A percentile compares a stretch with the other conserved stretches of the same genome.
Evolutionary conservation across 2,888 invertebrate species (phyloP).

Genomic region (Rotaria socialis): DNA sequence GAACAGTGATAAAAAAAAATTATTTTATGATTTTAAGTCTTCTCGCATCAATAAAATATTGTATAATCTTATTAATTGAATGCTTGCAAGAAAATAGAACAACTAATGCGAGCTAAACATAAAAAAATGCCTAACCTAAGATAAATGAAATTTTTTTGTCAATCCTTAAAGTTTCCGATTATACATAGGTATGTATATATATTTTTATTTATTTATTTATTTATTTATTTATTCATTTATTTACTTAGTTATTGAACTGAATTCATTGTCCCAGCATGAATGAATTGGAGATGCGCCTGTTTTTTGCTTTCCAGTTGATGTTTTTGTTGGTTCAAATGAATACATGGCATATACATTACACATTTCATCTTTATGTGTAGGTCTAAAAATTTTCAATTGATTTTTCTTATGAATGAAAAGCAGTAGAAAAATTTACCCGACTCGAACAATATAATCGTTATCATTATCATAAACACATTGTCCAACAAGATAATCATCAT

Average conservation of each 20-base stretch:
- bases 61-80: too few species aligned
- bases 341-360: constrained; percentile 61
- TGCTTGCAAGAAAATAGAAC: too few species aligned
- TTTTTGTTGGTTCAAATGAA: constrained; percentile 48
- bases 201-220: background rate
- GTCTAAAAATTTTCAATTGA: background rate
- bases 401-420: too few species aligned
- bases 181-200: too few species aligned
- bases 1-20: too few species aligned
- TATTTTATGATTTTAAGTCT: too few species aligned
- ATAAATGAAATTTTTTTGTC: too few species aligned
- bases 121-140: too few species aligned
- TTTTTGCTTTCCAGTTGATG: constrained; percentile 23
- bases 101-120: too few species aligned
- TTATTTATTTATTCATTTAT: too few species aligned
- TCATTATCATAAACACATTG: constrained; percentile 46
- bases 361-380: constrained; percentile 59
- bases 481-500: constrained; percentile 44
- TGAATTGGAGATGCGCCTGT: background rate
- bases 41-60: too few species aligned
- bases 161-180: too few species aligned
- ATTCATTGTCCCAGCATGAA: constrained; percentile 35
- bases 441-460: constrained; percentile 36
- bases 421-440: background rate
- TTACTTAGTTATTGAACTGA: background rate